A percentile compares a stretch with the other conserved stretches of the same genome.
Conservation (phyloP, 2,888 invertebrate genomes). For the Lasioglossum calceatum region DNA sequence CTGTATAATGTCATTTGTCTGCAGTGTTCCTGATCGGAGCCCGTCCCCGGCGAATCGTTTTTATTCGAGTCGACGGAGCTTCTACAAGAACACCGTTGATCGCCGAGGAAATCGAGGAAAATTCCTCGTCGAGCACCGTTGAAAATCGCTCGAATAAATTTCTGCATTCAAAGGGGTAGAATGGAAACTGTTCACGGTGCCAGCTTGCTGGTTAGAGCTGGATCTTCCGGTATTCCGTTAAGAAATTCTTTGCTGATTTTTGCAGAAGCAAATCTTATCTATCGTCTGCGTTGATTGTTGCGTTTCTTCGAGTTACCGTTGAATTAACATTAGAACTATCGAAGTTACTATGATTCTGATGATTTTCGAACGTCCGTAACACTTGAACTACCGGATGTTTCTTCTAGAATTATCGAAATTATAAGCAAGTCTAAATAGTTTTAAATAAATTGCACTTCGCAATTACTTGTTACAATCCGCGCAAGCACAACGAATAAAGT, state of each 20-base stretch:
- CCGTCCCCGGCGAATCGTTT: background rate
- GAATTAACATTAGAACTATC: too few species aligned
- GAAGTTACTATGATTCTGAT: too few species aligned
- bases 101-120: background rate
- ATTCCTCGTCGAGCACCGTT: background rate
- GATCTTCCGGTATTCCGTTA: background rate
- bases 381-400: too few species aligned
- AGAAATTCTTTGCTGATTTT: background rate
- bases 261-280: background rate
- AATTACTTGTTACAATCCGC: too few species aligned
- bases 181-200: background rate
- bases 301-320: too few species aligned
- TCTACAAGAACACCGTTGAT: background rate
- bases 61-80: background rate
- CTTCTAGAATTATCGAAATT: too few species aligned
- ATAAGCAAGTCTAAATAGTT: too few species aligned
- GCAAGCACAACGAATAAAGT: background rate
- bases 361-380: too few species aligned
- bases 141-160: background rate
- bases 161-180: background rate
- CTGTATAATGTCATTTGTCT: slow-evolving; percentile 6
- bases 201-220: background rate
- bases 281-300: background rate
- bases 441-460: background rate
- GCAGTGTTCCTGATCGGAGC: background rate